A percentile compares a stretch with the other conserved stretches of the same genome.
These are phyloP conservation scores for Cyanocitta stelleri DNA, from an alignment of 2,113 vertebrate species.

Conservation along the genomic window DNA sequence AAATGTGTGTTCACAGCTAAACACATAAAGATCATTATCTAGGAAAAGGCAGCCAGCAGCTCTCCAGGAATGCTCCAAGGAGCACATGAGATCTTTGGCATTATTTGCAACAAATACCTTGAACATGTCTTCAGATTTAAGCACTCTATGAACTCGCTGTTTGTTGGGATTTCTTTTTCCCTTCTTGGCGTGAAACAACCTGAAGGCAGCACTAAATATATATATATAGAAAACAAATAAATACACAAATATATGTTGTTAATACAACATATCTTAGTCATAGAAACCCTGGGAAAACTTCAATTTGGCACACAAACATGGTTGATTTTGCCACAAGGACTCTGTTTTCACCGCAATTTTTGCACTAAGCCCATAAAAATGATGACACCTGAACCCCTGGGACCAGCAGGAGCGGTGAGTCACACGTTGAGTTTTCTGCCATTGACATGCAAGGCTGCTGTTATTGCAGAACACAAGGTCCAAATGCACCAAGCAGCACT, in stretches of 20 bases:
- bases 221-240: neutral
- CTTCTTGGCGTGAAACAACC: neutral
- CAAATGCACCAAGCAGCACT: neutral
- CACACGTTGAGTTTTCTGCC: neutral
- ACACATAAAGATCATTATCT: neutral
- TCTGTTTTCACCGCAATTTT: neutral
- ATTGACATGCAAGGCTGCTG: rapidly evolving
- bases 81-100: neutral
- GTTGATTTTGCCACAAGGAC: neutral
- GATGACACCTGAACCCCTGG: neutral
- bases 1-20: neutral
- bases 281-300: neutral
- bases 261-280: neutral
- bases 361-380: neutral
- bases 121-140: neutral
- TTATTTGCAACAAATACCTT: neutral
- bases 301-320: rapidly evolving
- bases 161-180: neutral
- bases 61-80: neutral
- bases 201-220: neutral
- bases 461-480: rapidly evolving
- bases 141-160: neutral
- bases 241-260: neutral
- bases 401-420: neutral
- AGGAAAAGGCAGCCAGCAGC: neutral